Percentiles rank a stretch among this genome's conserved stretches.
These are phyloP conservation scores for Tetragonisca angustula DNA, from an alignment of 2,888 invertebrate genomes.

Conservation along the genomic window DNA sequence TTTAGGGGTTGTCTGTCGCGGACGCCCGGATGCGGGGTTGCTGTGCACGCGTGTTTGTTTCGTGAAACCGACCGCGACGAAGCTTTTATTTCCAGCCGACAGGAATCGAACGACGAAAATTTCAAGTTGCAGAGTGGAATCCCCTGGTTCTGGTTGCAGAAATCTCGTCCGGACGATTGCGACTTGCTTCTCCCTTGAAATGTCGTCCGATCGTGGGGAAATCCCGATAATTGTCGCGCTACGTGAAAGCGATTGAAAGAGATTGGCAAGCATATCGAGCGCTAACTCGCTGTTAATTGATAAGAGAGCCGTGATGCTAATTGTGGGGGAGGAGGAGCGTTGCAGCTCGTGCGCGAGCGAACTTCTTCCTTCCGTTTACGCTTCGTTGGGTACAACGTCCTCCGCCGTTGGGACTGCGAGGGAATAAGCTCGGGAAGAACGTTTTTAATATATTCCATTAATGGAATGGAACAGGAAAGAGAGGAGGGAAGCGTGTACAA, in stretches of 20 bases:
- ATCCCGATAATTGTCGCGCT: not conserved
- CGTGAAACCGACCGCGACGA: not conserved
- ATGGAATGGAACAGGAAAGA: conserved; percentile 31
- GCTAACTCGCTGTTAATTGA: conserved; percentile 19
- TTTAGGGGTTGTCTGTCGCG: not conserved
- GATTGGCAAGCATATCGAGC: not conserved
- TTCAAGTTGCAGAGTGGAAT: not conserved
- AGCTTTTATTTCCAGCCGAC: conserved; percentile 24
- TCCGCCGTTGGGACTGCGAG: conserved; percentile 21
- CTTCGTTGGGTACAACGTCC: not conserved
- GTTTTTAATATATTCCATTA: conserved; percentile 51
- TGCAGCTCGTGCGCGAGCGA: not conserved
- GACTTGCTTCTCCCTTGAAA: not conserved
- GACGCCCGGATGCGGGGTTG: too few species aligned
- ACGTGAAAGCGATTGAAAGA: not conserved
- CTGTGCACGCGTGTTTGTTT: not conserved
- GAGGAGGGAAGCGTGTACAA: conserved; percentile 1
- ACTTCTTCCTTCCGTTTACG: conserved; percentile 10
- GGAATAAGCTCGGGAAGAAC: conserved; percentile 11
- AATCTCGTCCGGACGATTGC: not conserved
- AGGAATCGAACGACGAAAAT: conserved; percentile 3
- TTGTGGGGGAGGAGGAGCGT: not conserved
- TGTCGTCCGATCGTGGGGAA: not conserved
- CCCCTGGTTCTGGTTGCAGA: not conserved
- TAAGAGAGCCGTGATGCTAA: conserved; percentile 3